Evolutionary conservation across 1,140 invertebrate species (phyloP).

Genomic region (Oncopodura yosiiana): DNA sequence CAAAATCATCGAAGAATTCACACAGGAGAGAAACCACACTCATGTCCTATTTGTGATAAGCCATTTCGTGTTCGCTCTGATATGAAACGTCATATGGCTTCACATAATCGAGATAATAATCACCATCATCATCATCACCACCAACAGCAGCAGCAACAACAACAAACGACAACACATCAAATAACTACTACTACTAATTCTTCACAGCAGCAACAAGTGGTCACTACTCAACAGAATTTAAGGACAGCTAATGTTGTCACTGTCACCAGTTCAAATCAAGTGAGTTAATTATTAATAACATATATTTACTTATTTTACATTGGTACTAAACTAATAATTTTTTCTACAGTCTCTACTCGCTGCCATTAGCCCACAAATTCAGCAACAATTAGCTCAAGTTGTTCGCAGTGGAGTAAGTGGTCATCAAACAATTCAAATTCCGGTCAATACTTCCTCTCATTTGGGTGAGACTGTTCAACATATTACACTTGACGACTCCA

Average conservation of each 20-base stretch:
- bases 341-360: not conserved
- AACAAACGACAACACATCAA: not conserved
- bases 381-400: conserved; percentile 12
- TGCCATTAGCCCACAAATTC: conserved; percentile 14
- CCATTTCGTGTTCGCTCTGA: conserved; percentile 76
- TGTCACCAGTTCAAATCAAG: conserved; percentile 11
- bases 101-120: conserved; percentile 50
- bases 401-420: conserved; percentile 14
- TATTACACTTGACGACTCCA: conserved; percentile 3
- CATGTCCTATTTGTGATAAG: conserved; percentile 65
- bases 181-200: no score
- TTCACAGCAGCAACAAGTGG: not conserved
- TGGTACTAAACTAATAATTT: not conserved
- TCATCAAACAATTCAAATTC: conserved; percentile 13
- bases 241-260: conserved; percentile 7
- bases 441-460: no score
- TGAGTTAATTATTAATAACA: conserved; percentile 1
- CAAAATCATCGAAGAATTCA: conserved; percentile 83
- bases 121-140: not conserved
- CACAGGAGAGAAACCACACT: conserved; percentile 72
- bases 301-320: not conserved
- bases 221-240: not conserved
- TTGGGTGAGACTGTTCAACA: not conserved
- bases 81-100: conserved; percentile 75
- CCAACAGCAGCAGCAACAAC: not conserved